phyloP scores from a whole-genome alignment of 1,140 invertebrate species.

The Pseudomyrmex dendroicus region DNA sequence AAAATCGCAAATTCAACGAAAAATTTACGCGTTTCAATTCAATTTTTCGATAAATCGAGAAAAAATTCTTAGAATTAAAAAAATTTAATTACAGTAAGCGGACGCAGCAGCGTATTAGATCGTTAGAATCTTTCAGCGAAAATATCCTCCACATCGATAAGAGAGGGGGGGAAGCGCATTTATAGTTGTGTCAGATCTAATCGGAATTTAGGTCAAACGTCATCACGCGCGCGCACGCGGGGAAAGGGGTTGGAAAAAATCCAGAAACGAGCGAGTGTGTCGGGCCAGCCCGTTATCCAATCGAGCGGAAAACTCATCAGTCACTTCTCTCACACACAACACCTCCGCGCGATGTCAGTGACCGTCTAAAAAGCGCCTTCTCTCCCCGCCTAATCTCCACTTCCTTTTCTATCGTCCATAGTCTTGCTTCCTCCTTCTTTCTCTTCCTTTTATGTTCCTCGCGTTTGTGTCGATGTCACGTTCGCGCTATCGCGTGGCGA shows the following conservation, averaged over 20 bases:
- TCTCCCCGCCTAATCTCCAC: constrained; percentile 61
- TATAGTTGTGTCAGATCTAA: constrained; percentile 25
- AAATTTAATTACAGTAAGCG: no score
- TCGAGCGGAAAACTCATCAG: constrained; percentile 78
- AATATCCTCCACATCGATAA: no score
- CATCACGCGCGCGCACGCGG: constrained; percentile 1
- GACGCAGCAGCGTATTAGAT: no score
- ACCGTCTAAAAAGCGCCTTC: constrained; percentile 65
- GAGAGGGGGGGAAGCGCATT: no score
- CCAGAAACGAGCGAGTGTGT: constrained; percentile 60
- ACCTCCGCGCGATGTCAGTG: constrained; percentile 57
- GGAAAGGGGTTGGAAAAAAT: constrained; percentile 50
- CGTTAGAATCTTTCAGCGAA: no score
- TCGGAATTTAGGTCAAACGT: constrained; percentile 65
- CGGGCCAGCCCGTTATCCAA: constrained; percentile 64
- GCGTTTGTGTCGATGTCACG: background rate
- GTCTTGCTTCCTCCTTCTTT: constrained; percentile 3
- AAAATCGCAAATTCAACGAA: background rate
- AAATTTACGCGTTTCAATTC: background rate
- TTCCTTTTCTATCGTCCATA: constrained; percentile 36
- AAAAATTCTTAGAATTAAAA: no score
- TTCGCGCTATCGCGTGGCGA: constrained; percentile 7
- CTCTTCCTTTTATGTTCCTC: constrained; percentile 3
- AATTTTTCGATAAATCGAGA: no score
- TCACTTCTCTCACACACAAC: constrained; percentile 58